A percentile compares a stretch with the other conserved stretches of the same genome.
Evolutionary conservation across 2,113 vertebrate genomes (phyloP).

Genomic region (Psilopsiagon aurifrons): DNA sequence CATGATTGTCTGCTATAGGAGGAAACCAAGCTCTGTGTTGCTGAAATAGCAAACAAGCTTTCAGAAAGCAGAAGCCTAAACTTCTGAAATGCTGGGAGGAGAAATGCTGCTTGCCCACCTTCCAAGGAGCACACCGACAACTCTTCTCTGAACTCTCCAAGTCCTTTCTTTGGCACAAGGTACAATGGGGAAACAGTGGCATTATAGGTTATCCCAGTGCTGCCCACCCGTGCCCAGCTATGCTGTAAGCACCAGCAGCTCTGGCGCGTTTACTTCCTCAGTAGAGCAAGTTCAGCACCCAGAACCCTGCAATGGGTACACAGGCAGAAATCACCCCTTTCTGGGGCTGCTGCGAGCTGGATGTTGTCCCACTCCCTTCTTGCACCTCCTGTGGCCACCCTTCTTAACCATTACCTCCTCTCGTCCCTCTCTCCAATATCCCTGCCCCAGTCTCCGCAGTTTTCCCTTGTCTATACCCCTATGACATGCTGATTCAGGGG

Average conservation of each 20-base stretch:
- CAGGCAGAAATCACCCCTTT: neutral
- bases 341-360: neutral
- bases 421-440: neutral
- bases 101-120: neutral
- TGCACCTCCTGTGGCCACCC: neutral
- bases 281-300: neutral
- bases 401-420: neutral
- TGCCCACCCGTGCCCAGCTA: neutral
- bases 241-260: neutral
- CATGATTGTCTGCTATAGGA: neutral
- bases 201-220: neutral
- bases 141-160: neutral
- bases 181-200: neutral
- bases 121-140: neutral
- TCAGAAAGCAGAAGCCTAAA: neutral
- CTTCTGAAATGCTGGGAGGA: neutral
- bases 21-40: neutral
- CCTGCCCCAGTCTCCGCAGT: neutral
- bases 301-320: fast-evolving
- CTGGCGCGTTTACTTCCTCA: neutral
- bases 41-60: neutral
- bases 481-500: neutral
- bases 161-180: neutral
- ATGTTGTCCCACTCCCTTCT: neutral
- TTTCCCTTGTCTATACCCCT: neutral